These are phyloP conservation scores for Ecliptopera silaceata DNA, from an alignment of 2,888 invertebrate species.

Conservation along the genomic window DNA sequence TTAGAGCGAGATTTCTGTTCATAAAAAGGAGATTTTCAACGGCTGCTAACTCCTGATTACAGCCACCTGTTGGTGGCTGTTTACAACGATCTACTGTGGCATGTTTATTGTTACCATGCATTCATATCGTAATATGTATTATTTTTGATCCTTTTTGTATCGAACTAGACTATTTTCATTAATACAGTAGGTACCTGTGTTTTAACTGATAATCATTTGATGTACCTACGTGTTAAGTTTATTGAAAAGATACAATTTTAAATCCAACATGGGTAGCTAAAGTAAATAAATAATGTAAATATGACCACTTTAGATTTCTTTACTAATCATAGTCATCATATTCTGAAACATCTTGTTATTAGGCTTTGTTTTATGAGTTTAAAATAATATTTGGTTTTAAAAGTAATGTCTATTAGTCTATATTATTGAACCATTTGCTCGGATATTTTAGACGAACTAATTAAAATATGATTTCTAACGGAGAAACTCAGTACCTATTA, in stretches of 20 bases:
- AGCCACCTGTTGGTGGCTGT: slow-evolving; percentile 22
- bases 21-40: neutral
- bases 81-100: neutral
- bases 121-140: neutral
- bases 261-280: neutral
- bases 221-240: neutral
- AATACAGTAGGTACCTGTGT: no score
- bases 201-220: neutral
- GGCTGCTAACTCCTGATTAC: slow-evolving; percentile 2
- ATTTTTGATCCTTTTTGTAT: neutral
- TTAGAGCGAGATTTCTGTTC: neutral
- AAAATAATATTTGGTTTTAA: no score
- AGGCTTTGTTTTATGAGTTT: no score
- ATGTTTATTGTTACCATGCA: neutral
- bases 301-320: no score
- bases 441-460: no score
- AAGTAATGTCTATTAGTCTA: no score
- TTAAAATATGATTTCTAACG: no score
- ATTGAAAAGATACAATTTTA: neutral
- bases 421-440: no score
- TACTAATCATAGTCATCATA: no score
- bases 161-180: neutral
- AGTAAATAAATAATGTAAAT: no score
- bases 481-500: no score
- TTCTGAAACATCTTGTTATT: no score